Evolutionary conservation across 2,888 invertebrate genomes (phyloP), one percentile per base, ranked within the genome.

Genomic region (Melanotus villosus): DNA sequence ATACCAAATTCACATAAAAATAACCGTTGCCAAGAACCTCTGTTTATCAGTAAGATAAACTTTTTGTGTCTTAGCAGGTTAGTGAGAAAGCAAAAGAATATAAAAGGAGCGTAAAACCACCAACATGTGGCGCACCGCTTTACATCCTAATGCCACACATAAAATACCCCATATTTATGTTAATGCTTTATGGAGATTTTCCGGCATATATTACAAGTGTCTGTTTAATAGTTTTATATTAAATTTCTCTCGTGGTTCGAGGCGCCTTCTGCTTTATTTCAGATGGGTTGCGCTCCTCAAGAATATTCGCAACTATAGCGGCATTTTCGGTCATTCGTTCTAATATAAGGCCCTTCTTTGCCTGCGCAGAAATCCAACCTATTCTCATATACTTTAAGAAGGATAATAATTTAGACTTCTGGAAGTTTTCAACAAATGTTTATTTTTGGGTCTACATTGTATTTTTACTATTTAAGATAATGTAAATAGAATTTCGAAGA

Each of bases 211-310:
- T 74, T 72, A 75, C 71, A 75, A 75, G 72, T 75, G 73, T 73
- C 74, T 73, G 74, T 73, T 76, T 74, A 76, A 77, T 76, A 78
- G 74, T 76, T 74, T 72, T 72, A 76, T 76, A 77, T 77, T 77
- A 76, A 78, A 78, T 75, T 76, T 73, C 57, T 68, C 54, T 59
- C 21, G 54, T 36, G 58, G 52, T 63, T 60, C 52, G n/a, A 36
- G 57, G 47, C 63, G 68, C 58, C 64, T 59, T 54, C 45, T 68
- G 68, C 64, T 54, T 68, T 68, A 59, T 65, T 59, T 64, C 43
- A 43, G 50, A 43, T 68, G 30, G 36, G 32, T 12, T 45, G 16
- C 36, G 43, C 41, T 47, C 19, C 43, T 12, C 47, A 47, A 57
- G 43, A 56, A 57, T 65, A 56, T 65, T 56, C 54, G 64, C 56